A percentile compares a stretch with the other conserved stretches of the same genome.
These are phyloP conservation scores for Calameuta pallipes DNA, from an alignment of 2,888 invertebrate genomes.

Conservation along the genomic window DNA sequence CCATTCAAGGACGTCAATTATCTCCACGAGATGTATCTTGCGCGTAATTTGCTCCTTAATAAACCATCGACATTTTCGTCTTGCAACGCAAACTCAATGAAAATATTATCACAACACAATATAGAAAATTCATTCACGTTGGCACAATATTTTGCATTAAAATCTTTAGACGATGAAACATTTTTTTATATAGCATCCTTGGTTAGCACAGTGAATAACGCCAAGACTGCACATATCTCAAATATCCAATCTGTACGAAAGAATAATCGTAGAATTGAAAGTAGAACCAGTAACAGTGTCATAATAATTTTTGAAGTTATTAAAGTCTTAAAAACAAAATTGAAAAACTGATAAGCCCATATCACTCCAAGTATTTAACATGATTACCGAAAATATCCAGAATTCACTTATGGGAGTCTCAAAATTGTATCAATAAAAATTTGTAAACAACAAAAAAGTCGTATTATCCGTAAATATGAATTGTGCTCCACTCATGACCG, in stretches of 20 bases:
- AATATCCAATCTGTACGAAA: no score
- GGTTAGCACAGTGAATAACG: no score
- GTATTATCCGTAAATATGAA: not conserved
- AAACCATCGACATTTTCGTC: not conserved
- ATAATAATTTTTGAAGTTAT: no score
- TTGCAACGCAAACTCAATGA: not conserved
- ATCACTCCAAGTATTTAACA: no score
- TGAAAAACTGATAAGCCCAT: no score
- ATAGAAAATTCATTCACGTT: not conserved
- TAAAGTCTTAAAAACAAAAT: no score
- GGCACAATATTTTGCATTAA: not conserved
- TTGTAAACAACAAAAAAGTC: not conserved
- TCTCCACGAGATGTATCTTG: not conserved
- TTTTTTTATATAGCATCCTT: not conserved
- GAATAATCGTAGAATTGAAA: no score
- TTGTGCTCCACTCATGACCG: not conserved
- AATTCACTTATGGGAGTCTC: not conserved
- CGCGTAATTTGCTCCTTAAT: not conserved
- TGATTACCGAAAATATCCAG: no score
- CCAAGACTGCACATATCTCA: no score
- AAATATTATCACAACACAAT: not conserved
- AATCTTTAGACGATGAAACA: not conserved
- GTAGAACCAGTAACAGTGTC: no score
- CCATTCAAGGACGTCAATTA: not conserved
- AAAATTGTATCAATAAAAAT: not conserved